Conservation (phyloP, 2,888 invertebrate species). For the Caenorhabditis macrosperma region DNA sequence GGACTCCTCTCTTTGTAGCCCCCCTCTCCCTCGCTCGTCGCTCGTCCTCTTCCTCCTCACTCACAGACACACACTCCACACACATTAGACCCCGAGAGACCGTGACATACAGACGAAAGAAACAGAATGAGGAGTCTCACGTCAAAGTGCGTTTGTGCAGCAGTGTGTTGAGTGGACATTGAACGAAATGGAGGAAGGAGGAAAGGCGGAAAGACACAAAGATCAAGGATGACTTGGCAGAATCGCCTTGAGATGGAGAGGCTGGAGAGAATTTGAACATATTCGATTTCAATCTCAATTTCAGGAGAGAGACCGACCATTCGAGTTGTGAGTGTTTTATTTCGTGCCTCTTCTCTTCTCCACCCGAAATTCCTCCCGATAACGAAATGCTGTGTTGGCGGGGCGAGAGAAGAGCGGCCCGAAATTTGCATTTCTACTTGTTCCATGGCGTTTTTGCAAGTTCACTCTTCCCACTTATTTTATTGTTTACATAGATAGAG, state of each 20-base stretch:
- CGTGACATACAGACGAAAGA: slow-evolving; percentile 11
- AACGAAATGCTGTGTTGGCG: neutral
- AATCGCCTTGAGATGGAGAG: too few species aligned
- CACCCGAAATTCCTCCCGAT: neutral
- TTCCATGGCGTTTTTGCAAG: slow-evolving; percentile 17
- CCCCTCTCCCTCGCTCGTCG: neutral
- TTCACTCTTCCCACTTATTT: slow-evolving; percentile 15
- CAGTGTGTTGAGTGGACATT: too few species aligned
- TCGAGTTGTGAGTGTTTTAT: neutral
- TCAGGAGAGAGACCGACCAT: neutral
- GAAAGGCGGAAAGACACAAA: too few species aligned
- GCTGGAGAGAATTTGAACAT: neutral
- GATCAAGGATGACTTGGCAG: too few species aligned
- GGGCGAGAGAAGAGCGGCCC: too few species aligned
- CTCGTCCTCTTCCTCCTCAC: neutral
- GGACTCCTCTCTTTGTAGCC: slow-evolving; percentile 22
- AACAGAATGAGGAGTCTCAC: slow-evolving; percentile 10
- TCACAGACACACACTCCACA: slow-evolving; percentile 17
- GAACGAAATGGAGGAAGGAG: too few species aligned
- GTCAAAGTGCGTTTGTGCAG: neutral
- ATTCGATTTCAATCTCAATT: neutral
- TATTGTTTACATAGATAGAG: slow-evolving; percentile 42
- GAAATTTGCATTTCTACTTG: slow-evolving; percentile 3
- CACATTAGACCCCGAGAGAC: too few species aligned
- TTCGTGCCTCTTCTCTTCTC: neutral